Conservation (phyloP, 2,797 vertebrate genomes). For the Intellagama lesueurii region DNA sequence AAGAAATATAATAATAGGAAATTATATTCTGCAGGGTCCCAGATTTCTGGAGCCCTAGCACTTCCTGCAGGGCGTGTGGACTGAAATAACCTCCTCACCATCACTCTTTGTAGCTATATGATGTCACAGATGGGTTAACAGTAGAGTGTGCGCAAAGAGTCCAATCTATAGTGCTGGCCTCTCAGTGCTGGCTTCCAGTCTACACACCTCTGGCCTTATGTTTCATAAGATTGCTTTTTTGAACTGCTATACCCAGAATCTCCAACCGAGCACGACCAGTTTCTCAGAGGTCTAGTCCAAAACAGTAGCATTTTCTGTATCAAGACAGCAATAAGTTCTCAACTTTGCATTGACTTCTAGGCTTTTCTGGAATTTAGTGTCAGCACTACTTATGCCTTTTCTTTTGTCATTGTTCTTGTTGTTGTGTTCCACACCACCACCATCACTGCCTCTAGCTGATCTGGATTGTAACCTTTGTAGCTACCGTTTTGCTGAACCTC, state of each 20-base stretch:
- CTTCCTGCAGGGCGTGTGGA: no score
- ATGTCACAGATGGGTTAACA: no score
- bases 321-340: background rate
- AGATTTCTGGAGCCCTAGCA: no score
- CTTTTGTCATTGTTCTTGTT: background rate
- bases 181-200: no score
- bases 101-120: no score
- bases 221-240: background rate
- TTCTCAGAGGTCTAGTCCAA: background rate
- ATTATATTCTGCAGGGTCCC: no score
- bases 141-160: no score
- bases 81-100: no score
- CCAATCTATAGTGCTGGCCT: no score
- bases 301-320: background rate
- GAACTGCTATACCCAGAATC: background rate
- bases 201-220: no score
- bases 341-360: background rate
- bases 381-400: background rate
- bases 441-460: constrained; percentile 78
- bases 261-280: background rate
- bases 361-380: background rate
- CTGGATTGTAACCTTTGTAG: constrained; percentile 92
- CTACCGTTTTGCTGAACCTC: constrained; percentile 89
- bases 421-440: background rate
- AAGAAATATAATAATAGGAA: no score